A percentile compares a stretch with the other conserved stretches of the same genome.
phyloP scores from a whole-genome alignment of 1,140 invertebrate genomes.

The Adelges cooleyi region DNA sequence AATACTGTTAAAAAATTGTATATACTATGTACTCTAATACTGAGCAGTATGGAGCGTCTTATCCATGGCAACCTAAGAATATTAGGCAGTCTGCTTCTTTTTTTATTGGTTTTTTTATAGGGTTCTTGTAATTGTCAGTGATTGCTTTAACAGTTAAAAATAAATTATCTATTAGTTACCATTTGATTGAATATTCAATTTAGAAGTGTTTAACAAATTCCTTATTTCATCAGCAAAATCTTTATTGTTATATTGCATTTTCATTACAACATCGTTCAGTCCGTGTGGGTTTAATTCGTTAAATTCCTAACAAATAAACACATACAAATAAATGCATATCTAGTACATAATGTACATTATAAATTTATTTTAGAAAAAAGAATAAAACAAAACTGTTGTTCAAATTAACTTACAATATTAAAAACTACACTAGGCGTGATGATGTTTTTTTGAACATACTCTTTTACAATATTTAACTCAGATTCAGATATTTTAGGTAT shows the following conservation, averaged over 20 bases:
- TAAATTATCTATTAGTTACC: not conserved
- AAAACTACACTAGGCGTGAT: not conserved
- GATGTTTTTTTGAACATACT: not conserved
- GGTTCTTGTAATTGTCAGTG: too few relatives aligned
- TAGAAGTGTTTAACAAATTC: not conserved
- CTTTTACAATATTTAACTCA: not conserved
- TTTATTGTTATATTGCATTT: not conserved
- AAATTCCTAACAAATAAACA: not conserved
- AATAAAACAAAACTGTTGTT: too few relatives aligned
- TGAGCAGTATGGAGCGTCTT: too few relatives aligned
- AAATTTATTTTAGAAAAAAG: too few relatives aligned
- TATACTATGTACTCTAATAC: too few relatives aligned
- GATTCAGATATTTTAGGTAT: not conserved
- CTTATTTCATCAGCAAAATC: conserved; percentile 2
- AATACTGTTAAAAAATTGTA: too few relatives aligned
- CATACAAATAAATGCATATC: too few relatives aligned
- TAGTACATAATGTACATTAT: too few relatives aligned
- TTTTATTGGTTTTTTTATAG: too few relatives aligned
- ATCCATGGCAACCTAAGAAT: too few relatives aligned
- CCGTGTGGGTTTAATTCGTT: conserved; percentile 4
- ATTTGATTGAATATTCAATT: not conserved
- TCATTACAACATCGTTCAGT: not conserved
- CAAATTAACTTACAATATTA: not conserved
- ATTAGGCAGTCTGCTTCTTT: too few relatives aligned
- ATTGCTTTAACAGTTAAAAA: too few relatives aligned